Percentiles rank a stretch among this genome's conserved stretches.
Conservation (phyloP, 2,888 invertebrate species). For the Tridacna crocea region DNA sequence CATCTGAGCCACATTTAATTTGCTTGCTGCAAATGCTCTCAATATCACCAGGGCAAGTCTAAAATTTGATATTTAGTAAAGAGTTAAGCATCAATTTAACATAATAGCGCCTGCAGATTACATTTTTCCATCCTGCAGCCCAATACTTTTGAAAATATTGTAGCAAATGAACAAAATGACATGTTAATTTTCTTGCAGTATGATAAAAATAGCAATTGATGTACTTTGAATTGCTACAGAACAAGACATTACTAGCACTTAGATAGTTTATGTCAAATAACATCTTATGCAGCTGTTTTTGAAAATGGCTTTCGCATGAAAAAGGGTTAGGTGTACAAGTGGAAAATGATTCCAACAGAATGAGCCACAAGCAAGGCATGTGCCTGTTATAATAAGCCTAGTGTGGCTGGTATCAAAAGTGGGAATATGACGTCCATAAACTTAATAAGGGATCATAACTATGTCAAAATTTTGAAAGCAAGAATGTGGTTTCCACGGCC, state of each 20-base stretch:
- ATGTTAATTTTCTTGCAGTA: too few relatives aligned
- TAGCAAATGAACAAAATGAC: too few relatives aligned
- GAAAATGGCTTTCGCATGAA: not conserved
- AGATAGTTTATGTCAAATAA: not conserved
- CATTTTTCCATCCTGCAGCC: too few relatives aligned
- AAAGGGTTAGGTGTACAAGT: not conserved
- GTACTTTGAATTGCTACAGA: too few relatives aligned
- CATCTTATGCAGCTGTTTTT: not conserved
- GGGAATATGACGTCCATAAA: not conserved
- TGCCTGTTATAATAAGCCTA: slow-evolving; percentile 19
- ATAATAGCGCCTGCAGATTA: too few relatives aligned
- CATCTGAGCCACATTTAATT: too few relatives aligned
- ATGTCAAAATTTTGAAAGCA: not conserved
- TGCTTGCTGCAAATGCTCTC: too few relatives aligned
- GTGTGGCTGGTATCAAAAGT: slow-evolving; percentile 5
- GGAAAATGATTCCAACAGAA: not conserved
- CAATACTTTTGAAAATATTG: too few relatives aligned
- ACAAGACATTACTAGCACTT: not conserved
- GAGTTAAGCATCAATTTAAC: too few relatives aligned
- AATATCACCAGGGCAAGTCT: too few relatives aligned
- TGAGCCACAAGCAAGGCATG: slow-evolving; percentile 23
- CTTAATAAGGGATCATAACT: slow-evolving; percentile 1
- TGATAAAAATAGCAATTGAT: too few relatives aligned
- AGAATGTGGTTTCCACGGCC: not conserved
- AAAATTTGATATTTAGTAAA: too few relatives aligned